These are phyloP conservation scores for Platyscapa corneri DNA, from an alignment of 1,140 invertebrate species.

Conservation along the genomic window DNA sequence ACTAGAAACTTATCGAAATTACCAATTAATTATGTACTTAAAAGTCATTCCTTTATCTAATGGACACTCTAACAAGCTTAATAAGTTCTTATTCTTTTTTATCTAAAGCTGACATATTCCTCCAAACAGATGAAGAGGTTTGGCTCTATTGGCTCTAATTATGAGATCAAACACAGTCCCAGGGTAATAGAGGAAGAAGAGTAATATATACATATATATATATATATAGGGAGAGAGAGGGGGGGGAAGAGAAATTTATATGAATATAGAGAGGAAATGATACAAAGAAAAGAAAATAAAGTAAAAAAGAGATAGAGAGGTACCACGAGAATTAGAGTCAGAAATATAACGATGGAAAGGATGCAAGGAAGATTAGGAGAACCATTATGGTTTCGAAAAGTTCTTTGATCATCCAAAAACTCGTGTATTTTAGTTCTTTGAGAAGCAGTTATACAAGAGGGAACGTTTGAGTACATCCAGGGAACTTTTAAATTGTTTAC, in stretches of 20 bases:
- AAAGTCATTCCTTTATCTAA: too few species aligned
- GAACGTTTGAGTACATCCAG: background rate
- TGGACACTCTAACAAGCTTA: too few species aligned
- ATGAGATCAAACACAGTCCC: constrained; percentile 38
- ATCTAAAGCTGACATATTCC: background rate
- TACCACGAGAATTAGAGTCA: background rate
- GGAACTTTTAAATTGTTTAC: constrained; percentile 38
- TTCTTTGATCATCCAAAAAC: background rate
- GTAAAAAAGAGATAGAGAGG: background rate
- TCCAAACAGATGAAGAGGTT: background rate
- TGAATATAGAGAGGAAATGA: too few species aligned
- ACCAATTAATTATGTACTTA: too few species aligned
- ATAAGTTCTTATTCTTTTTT: background rate
- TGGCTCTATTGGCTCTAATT: constrained; percentile 33
- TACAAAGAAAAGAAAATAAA: background rate
- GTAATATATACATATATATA: too few species aligned
- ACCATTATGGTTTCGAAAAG: constrained; percentile 38
- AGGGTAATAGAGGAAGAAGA: too few species aligned
- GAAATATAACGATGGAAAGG: background rate
- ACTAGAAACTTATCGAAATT: too few species aligned
- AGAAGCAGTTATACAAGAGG: background rate
- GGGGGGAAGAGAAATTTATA: too few species aligned
- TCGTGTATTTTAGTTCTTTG: constrained; percentile 14
- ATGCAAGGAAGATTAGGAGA: too few species aligned
- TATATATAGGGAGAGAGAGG: too few species aligned